Base-by-base conservation (phyloP, 2,797 vertebrate genomes). In the Numenius phaeopus region DNA sequence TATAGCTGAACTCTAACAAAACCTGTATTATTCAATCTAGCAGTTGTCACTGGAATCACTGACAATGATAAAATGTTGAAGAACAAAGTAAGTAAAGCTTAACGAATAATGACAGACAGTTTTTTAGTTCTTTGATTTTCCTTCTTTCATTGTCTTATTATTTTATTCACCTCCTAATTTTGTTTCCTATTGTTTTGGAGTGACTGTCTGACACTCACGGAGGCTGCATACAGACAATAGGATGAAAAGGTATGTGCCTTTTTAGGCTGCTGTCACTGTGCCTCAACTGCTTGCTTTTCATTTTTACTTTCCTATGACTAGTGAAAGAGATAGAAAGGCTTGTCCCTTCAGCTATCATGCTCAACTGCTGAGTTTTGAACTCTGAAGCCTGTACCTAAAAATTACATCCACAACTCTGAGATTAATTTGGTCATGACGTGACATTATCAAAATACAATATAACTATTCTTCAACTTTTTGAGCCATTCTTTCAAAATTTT, bases 121-220 rank as follows among this genome's bases (percentile, higher is more conserved):
- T 62, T 57, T 83, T 59, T 55, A 66, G 34, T 49, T 89, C 44
- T 93, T 93, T 71, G 30, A 37, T 83, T 89, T 94, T 77, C 22
- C 65, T 90, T 90, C 57, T 89, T 86, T 81, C 69, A 37, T 75
- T 83, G 20, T 10, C 20, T 72, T 64, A 49, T 67, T 77, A 81
- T 84, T 95, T 95, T 89, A 87, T 78, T 84, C 57, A 46, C 7
- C 26, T 71, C 34, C 57, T 87, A 85, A 67, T 84, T 78, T 61
- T 81, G 32, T 69, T 93, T 89, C 39, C 40, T 92, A 50, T 91
- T 96, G 75, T 85, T 90, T 92, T 85, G 69, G 40, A 94, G 50
- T 83, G 75, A 75, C 59, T 87, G 24, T 67, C 65, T 96, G 78
- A 71, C 65, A 78, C n/a, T 73, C 58, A 82, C 0, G 9, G 44